phyloP scores from a whole-genome alignment of 2,113 vertebrate genomes.

The Zingel zingel region DNA sequence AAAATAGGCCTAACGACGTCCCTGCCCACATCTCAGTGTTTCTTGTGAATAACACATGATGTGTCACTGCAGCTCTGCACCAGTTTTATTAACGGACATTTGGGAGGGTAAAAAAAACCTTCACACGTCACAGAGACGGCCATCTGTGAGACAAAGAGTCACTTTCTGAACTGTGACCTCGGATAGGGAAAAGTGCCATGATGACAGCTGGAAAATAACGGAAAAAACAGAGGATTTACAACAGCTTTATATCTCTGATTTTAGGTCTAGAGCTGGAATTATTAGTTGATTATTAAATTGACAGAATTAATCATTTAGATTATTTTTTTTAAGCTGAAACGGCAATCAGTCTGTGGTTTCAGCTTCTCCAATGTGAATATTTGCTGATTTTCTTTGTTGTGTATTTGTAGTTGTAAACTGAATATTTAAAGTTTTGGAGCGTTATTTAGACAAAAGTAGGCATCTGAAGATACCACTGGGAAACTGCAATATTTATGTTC shows the following conservation, averaged over 20 bases:
- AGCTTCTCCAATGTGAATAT: background rate
- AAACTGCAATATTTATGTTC: background rate
- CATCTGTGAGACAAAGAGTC: slow-evolving; percentile 30
- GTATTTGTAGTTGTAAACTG: too few relatives aligned
- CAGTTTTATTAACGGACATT: slow-evolving; percentile 8
- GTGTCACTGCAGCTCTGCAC: slow-evolving; percentile 13
- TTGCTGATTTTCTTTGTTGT: background rate
- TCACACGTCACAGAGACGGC: slow-evolving; percentile 10
- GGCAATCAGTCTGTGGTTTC: too few relatives aligned
- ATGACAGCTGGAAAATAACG: background rate
- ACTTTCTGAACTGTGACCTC: background rate
- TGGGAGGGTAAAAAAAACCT: background rate
- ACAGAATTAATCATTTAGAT: background rate
- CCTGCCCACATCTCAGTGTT: background rate
- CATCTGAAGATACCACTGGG: background rate
- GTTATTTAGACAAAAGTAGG: too few relatives aligned
- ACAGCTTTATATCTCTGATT: background rate
- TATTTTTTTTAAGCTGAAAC: background rate
- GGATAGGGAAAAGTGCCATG: background rate
- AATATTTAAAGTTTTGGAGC: background rate
- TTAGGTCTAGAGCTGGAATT: background rate
- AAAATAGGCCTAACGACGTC: too few relatives aligned
- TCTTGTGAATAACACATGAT: slow-evolving; percentile 29
- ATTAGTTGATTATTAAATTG: background rate
- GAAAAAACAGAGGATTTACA: background rate